Evolutionary conservation across 1,140 invertebrate genomes (phyloP).

Genomic region (Maconellicoccus hirsutus): DNA sequence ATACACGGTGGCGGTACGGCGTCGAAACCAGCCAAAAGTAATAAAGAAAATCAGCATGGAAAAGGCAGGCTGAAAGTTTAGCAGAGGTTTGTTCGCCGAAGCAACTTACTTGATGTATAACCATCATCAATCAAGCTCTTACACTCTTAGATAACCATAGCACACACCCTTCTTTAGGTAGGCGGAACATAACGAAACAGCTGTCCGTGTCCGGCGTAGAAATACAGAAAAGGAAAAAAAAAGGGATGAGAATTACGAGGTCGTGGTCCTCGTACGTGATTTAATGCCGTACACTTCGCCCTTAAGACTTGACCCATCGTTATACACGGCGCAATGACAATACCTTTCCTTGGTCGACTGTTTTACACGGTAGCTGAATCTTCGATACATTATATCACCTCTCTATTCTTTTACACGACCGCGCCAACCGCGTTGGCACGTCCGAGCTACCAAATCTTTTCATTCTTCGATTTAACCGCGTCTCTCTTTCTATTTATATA

Average conservation of each 20-base stretch:
- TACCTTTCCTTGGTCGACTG: background rate
- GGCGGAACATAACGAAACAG: constrained; percentile 14
- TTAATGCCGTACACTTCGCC: background rate
- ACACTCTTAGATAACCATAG: constrained; percentile 21
- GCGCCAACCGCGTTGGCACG: too few relatives aligned
- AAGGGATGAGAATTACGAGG: background rate
- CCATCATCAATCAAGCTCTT: constrained; percentile 21
- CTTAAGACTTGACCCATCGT: constrained; percentile 1
- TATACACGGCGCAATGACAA: background rate
- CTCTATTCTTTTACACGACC: background rate
- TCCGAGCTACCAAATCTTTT: background rate
- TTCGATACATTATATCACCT: constrained; percentile 9
- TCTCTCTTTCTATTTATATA: background rate
- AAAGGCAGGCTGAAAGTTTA: constrained; percentile 19
- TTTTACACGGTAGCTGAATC: background rate
- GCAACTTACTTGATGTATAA: constrained; percentile 21
- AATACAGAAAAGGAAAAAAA: background rate
- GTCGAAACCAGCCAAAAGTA: constrained; percentile 11
- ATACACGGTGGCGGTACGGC: background rate
- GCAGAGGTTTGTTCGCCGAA: constrained; percentile 14
- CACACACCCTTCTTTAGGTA: constrained; percentile 21
- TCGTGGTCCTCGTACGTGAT: constrained; percentile 6
- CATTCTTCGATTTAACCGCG: background rate
- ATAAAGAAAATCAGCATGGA: constrained; percentile 21
- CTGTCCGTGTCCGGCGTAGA: background rate